These are phyloP conservation scores for Romanogobio albipinnatus DNA, from an alignment of 2,113 vertebrate genomes.

Conservation along the genomic window DNA sequence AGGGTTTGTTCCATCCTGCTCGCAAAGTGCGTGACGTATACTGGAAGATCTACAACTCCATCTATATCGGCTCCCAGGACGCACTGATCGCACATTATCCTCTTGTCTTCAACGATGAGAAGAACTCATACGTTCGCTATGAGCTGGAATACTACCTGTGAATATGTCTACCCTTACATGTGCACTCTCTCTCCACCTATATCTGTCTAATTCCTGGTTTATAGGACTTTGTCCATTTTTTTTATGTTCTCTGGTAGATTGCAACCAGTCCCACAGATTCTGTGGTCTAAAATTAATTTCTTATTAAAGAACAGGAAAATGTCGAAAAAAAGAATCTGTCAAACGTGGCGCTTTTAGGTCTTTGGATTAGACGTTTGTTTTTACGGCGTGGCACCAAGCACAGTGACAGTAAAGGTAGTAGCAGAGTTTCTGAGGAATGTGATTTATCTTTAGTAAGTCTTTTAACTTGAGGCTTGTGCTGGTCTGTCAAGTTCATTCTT, in stretches of 20 bases:
- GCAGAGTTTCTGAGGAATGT: constrained; percentile 50
- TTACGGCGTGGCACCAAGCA: constrained; percentile 53
- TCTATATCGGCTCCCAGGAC: constrained; percentile 98
- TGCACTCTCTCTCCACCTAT: not conserved
- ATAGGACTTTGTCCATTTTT: constrained; percentile 51
- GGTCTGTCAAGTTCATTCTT: constrained; percentile 73
- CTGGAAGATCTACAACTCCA: constrained; percentile 99
- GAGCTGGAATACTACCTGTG: constrained; percentile 97
- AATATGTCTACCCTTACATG: constrained; percentile 59
- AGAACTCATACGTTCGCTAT: constrained; percentile 93
- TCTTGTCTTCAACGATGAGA: constrained; percentile 97
- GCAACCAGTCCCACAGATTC: constrained; percentile 33
- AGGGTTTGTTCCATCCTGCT: constrained; percentile 98
- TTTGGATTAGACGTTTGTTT: constrained; percentile 55
- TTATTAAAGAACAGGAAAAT: constrained; percentile 49
- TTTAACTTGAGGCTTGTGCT: constrained; percentile 70
- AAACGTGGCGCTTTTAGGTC: constrained; percentile 66
- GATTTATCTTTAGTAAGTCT: constrained; percentile 47
- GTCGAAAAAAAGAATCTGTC: constrained; percentile 48
- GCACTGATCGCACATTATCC: constrained; percentile 98
- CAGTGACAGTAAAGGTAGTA: constrained; percentile 48
- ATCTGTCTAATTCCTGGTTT: constrained; percentile 42
- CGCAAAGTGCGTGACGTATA: constrained; percentile 98
- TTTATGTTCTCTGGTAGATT: constrained; percentile 59
- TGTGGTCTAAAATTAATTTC: constrained; percentile 55